These are phyloP conservation scores for Pristionchus entomophagus DNA, from an alignment of 2,888 invertebrate genomes.

Conservation along the genomic window DNA sequence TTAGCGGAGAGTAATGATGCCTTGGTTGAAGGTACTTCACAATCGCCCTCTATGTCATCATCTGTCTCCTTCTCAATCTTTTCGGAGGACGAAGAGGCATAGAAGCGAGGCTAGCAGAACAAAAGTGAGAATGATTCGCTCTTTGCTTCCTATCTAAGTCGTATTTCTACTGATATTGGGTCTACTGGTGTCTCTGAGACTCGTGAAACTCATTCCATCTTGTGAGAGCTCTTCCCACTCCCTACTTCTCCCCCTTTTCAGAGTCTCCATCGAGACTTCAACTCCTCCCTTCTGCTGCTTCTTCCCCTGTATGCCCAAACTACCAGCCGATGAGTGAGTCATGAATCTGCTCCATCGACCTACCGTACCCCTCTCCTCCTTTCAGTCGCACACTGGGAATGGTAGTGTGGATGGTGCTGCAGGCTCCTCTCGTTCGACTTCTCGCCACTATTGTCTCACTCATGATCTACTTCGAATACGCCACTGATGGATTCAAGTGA, in stretches of 20 bases:
- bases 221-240: too few relatives aligned
- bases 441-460: slow-evolving; percentile 71
- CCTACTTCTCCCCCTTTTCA: not conserved
- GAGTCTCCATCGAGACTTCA: slow-evolving; percentile 47
- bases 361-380: not conserved
- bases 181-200: too few relatives aligned
- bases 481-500: slow-evolving; percentile 68
- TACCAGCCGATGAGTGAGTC: slow-evolving; percentile 63
- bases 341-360: not conserved
- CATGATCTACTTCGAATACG: slow-evolving; percentile 72
- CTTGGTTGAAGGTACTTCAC: slow-evolving; percentile 74
- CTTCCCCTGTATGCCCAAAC: slow-evolving; percentile 73
- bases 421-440: slow-evolving; percentile 68
- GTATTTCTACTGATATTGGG: not conserved
- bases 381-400: slow-evolving; percentile 65
- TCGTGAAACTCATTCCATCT: too few relatives aligned
- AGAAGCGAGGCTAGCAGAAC: not conserved
- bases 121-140: slow-evolving; percentile 16
- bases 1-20: too few relatives aligned
- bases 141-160: not conserved
- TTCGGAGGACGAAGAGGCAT: slow-evolving; percentile 63
- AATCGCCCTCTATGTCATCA: slow-evolving; percentile 71
- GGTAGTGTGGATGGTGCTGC: slow-evolving; percentile 71
- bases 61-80: slow-evolving; percentile 71
- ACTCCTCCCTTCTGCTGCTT: slow-evolving; percentile 75